Conservation (phyloP, 2,113 vertebrate species). For the Psilopsiagon aymara region DNA sequence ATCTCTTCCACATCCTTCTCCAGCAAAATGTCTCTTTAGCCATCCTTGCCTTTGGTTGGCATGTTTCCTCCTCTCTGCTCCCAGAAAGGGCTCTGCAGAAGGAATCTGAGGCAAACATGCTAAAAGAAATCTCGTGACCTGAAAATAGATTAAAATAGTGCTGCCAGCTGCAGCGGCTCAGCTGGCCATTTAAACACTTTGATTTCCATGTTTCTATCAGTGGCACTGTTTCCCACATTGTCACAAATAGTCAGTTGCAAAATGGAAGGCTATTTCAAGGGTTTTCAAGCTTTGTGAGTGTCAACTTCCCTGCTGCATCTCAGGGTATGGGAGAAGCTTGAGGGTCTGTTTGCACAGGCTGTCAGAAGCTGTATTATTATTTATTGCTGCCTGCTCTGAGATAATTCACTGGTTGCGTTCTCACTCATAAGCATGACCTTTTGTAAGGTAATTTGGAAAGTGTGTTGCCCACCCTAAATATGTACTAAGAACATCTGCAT, state of each 20-base stretch:
- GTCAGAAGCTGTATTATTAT: neutral
- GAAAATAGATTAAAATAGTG: neutral
- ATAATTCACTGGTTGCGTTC: neutral
- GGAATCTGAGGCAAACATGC: neutral
- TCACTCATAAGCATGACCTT: neutral
- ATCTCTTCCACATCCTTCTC: neutral
- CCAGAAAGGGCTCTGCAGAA: neutral
- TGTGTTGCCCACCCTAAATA: neutral
- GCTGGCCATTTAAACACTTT: neutral
- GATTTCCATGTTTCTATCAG: neutral
- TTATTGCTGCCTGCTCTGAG: neutral
- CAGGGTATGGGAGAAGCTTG: neutral
- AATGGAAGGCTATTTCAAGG: neutral
- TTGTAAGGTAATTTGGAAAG: neutral
- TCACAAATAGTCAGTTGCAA: neutral
- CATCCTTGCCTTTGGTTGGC: neutral
- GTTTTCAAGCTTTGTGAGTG: neutral
- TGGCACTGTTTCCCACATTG: neutral
- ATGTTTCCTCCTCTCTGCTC: neutral
- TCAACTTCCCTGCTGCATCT: neutral
- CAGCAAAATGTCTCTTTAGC: neutral
- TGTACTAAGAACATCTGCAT: neutral
- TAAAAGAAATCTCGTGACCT: neutral
- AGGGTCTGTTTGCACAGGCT: neutral
- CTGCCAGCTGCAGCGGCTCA: neutral